Base-by-base conservation (phyloP, 2,888 invertebrate genomes). In the Zootermopsis nevadensis region DNA sequence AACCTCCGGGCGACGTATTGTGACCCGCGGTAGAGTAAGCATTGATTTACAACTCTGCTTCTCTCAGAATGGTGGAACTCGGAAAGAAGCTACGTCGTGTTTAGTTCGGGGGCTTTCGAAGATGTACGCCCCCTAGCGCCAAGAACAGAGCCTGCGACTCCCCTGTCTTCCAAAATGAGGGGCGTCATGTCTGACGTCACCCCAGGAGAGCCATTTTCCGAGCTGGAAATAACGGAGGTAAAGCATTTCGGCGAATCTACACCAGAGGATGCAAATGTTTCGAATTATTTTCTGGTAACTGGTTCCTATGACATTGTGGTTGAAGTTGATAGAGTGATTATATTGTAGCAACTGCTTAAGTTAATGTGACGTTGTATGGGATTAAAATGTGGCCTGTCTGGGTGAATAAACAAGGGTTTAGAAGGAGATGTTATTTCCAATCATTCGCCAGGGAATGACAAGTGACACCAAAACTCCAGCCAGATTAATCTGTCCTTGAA, bases 11-110 rank as follows among this genome's bases (percentile, higher is more conserved):
- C 69, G 69, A 15, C 27, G 15, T n/a, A 19, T 48, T 48, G 48
- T 19, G 48, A 48, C 15, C 27, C 60, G 60, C 60, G 60, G n/a
- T 27, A 27, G 76, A 38, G 27, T 27, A 27, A 76, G 55, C 77
- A 55, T 77, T 77, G 77, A 77, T 77, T 77, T 77, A 77, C 77
- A 77, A n/a, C 77, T 33, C 31, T 6, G 77, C 30, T 60, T 60
- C 60, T 12, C 48, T 15, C 48, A 12, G 48, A n/a, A 27, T 60
- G n/a, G n/a, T n/a, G 19, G 48, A 48, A 48, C 15, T 19, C 19
- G 27, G 8, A 27, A 27, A 60, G 77, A 4, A 69, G 30, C 31
- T 69, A 22, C 22, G 2, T 6, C 69, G 3, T 69, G 33, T 69
- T 30, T 33, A 69, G 69, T 69, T 30, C 33, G 15, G 19, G n/a